Evolutionary conservation across 2,797 vertebrate species (phyloP).

Genomic region (Hybognathus amarus): DNA sequence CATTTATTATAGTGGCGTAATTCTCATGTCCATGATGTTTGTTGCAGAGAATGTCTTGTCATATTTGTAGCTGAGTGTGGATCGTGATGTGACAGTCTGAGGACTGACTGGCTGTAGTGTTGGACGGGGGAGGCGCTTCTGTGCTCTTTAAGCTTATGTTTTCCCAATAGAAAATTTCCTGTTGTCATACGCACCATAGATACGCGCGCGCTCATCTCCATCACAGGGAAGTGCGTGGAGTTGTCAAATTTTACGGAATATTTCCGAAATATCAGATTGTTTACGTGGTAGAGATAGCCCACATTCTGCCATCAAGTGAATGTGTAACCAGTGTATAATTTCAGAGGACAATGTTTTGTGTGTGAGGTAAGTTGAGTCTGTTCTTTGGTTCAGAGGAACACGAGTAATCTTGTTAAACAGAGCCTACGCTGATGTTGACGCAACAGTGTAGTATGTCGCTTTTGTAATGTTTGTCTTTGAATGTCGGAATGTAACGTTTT

Average conservation of each 20-base stretch:
- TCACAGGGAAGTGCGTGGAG: constrained; percentile 17
- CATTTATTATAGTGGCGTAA: not conserved
- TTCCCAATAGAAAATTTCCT: constrained; percentile 36
- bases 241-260: constrained; percentile 22
- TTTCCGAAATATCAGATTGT: not conserved
- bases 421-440: constrained; percentile 5
- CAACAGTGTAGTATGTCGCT: not conserved
- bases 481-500: not conserved
- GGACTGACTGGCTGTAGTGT: constrained; percentile 26
- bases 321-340: not conserved
- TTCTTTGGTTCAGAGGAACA: constrained; percentile 14
- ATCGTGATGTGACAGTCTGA: constrained; percentile 35
- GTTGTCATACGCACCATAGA: constrained; percentile 32
- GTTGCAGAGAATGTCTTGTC: constrained; percentile 18
- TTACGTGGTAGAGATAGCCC: not conserved
- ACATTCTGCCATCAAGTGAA: not conserved
- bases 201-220: constrained; percentile 25
- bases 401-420: not conserved
- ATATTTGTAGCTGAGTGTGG: constrained; percentile 33
- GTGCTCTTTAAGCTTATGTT: constrained; percentile 41
- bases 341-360: constrained; percentile 12
- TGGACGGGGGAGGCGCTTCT: constrained; percentile 58
- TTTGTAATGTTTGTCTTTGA: not conserved
- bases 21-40: constrained; percentile 18
- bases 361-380: constrained; percentile 44